Evolutionary conservation across 2,797 vertebrate species (phyloP), one percentile per base, ranked within the genome.

Genomic region (Podarcis siculus): DNA sequence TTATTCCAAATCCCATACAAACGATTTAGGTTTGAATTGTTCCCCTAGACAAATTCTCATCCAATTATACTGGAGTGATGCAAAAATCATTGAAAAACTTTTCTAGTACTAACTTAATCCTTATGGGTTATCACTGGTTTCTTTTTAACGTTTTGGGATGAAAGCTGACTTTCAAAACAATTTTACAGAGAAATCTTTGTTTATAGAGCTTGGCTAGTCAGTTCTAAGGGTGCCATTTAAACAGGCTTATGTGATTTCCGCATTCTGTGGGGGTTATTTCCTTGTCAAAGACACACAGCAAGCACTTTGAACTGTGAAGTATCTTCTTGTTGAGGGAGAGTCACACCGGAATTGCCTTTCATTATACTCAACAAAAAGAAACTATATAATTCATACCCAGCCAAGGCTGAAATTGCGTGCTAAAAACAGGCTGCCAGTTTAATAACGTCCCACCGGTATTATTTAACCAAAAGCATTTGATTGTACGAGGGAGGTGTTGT

Each of bases 351-450:
- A 86, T 45, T 79, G 37, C 13, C 83, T 37, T 78, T 86, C 10
- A 88, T 27, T 85, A 85, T 15, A 13, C 19, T 66, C 17, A 21
- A 55, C 3, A 73, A 82, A 75, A 83, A 91, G 39, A 87, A 89
- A 27, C 37, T 73, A 13, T 4, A 86, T 35, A 78, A 35, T 10
- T 79, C 37, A 39, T 66, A 73, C 64, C 42, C 77, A 69, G 87
- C 45, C 72, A 82, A n/a, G 79, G 84, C 17, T 13, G 42, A 72
- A 88, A 83, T 82, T 75, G 79, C 23, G 91, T 17, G 75, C 30
- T 76, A 86, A 75, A 89, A 87, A 81, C 1, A 23, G 8, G 71
- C 30, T 27, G 4, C 39, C 69, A 10, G 61, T 89, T 79, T 76
- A 86, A 27, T 61, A 89, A 2, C 32, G 61, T 4, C 80, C 64